These are phyloP conservation scores for Uromys caudimaculatus DNA, from an alignment of 2,797 vertebrate species.

Conservation along the genomic window DNA sequence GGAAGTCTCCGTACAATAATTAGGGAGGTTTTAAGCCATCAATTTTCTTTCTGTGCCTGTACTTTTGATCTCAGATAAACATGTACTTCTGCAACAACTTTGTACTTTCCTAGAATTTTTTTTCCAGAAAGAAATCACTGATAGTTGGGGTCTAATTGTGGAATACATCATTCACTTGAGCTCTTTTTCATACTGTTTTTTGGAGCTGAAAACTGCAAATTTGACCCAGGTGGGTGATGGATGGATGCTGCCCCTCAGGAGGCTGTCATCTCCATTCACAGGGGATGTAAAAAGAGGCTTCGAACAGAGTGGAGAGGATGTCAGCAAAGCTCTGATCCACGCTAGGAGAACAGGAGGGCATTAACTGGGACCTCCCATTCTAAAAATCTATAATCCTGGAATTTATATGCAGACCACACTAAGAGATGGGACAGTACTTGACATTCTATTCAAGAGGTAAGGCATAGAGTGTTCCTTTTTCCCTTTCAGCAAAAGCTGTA, in stretches of 20 bases:
- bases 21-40: neutral
- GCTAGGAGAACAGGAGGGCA: neutral
- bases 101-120: constrained; percentile 1
- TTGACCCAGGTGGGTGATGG: neutral
- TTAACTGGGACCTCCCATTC: neutral
- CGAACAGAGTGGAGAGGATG: neutral
- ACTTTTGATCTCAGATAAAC: neutral
- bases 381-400: neutral
- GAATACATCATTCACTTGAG: neutral
- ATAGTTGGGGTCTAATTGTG: neutral
- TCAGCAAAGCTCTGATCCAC: neutral
- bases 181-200: neutral
- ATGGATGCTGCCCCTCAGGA: neutral
- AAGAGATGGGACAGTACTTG: neutral
- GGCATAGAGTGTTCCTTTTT: neutral
- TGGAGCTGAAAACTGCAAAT: neutral
- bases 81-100: neutral
- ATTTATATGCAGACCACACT: neutral
- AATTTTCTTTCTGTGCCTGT: neutral
- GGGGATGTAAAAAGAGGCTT: neutral
- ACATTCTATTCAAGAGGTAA: constrained; percentile 1
- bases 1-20: neutral
- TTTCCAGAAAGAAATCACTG: constrained; percentile 39
- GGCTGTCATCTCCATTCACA: rapidly evolving
- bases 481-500: constrained; percentile 52